Conservation (phyloP, 2,888 invertebrate species). For the Dolomedes plantarius region DNA sequence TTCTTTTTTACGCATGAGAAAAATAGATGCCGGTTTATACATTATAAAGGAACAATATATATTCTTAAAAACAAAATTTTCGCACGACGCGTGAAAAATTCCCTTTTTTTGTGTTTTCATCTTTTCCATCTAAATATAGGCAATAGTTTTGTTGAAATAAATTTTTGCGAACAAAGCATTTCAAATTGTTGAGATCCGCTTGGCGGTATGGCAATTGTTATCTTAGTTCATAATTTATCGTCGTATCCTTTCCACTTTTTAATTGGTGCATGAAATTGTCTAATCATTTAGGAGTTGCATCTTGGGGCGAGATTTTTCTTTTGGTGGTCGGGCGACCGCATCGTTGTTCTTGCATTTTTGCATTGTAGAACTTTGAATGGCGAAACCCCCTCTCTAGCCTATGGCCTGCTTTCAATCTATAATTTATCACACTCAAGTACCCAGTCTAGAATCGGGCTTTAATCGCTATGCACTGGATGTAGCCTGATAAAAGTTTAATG, state of each 20-base stretch:
- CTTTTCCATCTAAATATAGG: too few relatives aligned
- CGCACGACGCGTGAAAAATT: too few relatives aligned
- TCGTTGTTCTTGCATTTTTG: conserved; percentile 5
- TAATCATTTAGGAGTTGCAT: not conserved
- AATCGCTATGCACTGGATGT: conserved; percentile 54
- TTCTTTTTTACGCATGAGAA: too few relatives aligned
- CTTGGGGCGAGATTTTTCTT: not conserved
- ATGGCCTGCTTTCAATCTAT: conserved; percentile 37
- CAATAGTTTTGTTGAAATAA: too few relatives aligned
- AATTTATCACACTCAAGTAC: conserved; percentile 63
- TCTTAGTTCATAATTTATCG: not conserved
- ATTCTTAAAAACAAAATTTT: too few relatives aligned
- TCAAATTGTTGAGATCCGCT: not conserved
- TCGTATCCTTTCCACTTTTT: not conserved
- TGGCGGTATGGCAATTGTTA: not conserved
- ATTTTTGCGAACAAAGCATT: not conserved
- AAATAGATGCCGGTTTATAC: too few relatives aligned
- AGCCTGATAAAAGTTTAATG: conserved; percentile 63
- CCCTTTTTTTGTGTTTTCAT: too few relatives aligned
- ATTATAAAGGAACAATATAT: too few relatives aligned
- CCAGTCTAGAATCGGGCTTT: conserved; percentile 47
- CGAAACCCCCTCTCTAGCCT: conserved; percentile 47
- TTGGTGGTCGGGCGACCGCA: not conserved
- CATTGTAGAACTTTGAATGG: conserved; percentile 24
- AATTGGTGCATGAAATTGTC: conserved; percentile 13